Conservation (phyloP, 1,140 invertebrate genomes). For the Lysiphlebus fabarum region DNA sequence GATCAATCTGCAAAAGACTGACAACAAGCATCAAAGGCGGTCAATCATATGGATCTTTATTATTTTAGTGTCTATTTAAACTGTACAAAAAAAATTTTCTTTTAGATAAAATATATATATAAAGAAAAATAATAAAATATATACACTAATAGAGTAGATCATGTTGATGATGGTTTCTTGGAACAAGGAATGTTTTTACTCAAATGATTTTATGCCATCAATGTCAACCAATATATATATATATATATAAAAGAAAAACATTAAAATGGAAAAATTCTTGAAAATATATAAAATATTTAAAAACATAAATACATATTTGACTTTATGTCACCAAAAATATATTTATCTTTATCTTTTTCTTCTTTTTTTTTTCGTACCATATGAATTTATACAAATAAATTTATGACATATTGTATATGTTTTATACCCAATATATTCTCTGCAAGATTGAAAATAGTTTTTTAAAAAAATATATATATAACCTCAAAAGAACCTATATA, state of each 20-base stretch:
- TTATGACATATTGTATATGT: background rate
- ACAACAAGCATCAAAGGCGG: slow-evolving; percentile 17
- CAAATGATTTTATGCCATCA: slow-evolving; percentile 6
- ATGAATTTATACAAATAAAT: slow-evolving; percentile 5
- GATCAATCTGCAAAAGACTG: slow-evolving; percentile 11
- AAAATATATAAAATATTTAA: slow-evolving; percentile 9
- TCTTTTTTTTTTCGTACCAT: background rate
- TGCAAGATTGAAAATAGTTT: slow-evolving; percentile 26
- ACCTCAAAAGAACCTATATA: background rate
- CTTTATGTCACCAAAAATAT: slow-evolving; percentile 21
- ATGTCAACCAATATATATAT: background rate
- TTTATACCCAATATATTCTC: background rate
- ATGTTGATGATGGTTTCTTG: background rate
- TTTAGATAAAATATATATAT: background rate
- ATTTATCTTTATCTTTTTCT: no score
- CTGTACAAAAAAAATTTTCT: background rate
- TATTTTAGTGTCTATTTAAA: slow-evolving; percentile 7
- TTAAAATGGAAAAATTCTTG: background rate
- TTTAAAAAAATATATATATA: background rate
- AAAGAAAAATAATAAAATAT: background rate
- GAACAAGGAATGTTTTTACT: slow-evolving; percentile 3
- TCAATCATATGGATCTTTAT: slow-evolving; percentile 22
- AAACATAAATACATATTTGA: background rate
- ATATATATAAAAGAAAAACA: background rate
- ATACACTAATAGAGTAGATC: background rate